These are phyloP conservation scores for Zhengitettix transpicula DNA, from an alignment of 2,888 invertebrate species.

Conservation along the genomic window DNA sequence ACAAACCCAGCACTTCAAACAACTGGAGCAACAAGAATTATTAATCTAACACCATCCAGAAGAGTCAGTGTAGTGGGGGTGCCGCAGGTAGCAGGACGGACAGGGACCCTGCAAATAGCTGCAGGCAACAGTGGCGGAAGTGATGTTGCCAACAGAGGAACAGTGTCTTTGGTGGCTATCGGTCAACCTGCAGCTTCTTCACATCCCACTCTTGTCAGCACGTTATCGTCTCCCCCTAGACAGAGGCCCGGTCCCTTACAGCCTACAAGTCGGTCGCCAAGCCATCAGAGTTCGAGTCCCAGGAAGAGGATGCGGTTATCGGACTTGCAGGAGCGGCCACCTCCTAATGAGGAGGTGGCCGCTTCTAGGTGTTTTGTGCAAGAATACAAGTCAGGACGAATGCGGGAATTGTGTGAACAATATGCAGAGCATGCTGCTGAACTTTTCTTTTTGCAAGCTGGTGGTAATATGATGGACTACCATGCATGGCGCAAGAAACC, in stretches of 20 bases:
- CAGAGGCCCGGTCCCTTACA: slow-evolving; percentile 7
- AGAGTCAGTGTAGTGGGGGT: slow-evolving; percentile 9
- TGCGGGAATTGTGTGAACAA: slow-evolving; percentile 52
- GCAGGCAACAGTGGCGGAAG: slow-evolving; percentile 2
- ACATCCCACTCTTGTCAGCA: slow-evolving; percentile 13
- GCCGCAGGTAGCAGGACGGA: slow-evolving; percentile 4
- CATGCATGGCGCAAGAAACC: slow-evolving; percentile 69
- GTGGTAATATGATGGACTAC: slow-evolving; percentile 80
- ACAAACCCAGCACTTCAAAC: slow-evolving; percentile 24
- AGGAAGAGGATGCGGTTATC: slow-evolving; percentile 29
- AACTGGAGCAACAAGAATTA: slow-evolving; percentile 33
- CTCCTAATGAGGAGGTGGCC: slow-evolving; percentile 28
- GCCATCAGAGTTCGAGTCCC: slow-evolving; percentile 19
- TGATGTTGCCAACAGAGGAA: slow-evolving; percentile 5
- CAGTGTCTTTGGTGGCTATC: slow-evolving; percentile 12
- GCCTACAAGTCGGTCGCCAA: slow-evolving; percentile 13
- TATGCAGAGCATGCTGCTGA: slow-evolving; percentile 63
- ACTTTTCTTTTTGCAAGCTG: slow-evolving; percentile 71
- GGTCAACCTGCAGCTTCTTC: slow-evolving; percentile 9
- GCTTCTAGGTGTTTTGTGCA: slow-evolving; percentile 47
- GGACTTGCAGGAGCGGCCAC: slow-evolving; percentile 24
- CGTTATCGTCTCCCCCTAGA: slow-evolving; percentile 13
- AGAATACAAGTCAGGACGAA: slow-evolving; percentile 51
- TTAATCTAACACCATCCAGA: slow-evolving; percentile 25
- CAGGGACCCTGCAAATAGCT: slow-evolving; percentile 5